These are phyloP conservation scores for Eulithis prunata DNA, from an alignment of 2,888 invertebrate species.

Conservation along the genomic window DNA sequence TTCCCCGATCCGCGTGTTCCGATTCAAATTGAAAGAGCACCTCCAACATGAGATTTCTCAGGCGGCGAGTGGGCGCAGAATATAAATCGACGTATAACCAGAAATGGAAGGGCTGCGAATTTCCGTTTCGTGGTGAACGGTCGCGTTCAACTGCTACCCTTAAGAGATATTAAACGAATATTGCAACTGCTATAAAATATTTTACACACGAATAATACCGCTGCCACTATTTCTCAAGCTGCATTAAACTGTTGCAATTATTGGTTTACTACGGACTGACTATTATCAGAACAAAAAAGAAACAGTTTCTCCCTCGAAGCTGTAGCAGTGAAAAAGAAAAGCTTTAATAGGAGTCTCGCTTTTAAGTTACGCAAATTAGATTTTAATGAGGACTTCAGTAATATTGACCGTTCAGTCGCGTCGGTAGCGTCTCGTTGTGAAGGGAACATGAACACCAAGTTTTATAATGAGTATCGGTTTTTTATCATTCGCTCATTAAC, in stretches of 20 bases:
- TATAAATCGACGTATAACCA: constrained; percentile 84
- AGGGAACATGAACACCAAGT: constrained; percentile 45
- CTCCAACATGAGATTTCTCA: constrained; percentile 84
- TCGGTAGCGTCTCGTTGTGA: constrained; percentile 44
- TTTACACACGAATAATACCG: constrained; percentile 31
- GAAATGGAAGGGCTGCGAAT: constrained; percentile 81
- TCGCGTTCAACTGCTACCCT: constrained; percentile 55
- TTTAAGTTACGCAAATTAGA: constrained; percentile 62
- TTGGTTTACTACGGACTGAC: constrained; percentile 37
- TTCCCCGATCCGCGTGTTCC: constrained; percentile 84
- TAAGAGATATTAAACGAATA: constrained; percentile 53
- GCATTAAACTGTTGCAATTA: constrained; percentile 41
- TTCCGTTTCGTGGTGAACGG: constrained; percentile 74
- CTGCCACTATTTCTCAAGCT: constrained; percentile 28
- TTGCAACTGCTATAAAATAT: constrained; percentile 42
- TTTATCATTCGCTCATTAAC: constrained; percentile 46
- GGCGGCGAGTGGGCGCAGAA: constrained; percentile 83
- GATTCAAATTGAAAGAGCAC: constrained; percentile 85
- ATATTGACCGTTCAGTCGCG: constrained; percentile 50
- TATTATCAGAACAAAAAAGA: constrained; percentile 39
- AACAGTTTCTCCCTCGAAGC: constrained; percentile 42
- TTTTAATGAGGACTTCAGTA: constrained; percentile 60
- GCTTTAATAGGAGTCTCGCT: constrained; percentile 53
- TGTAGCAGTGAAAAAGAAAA: constrained; percentile 54
- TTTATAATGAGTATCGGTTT: constrained; percentile 50